Base-by-base conservation (phyloP, 2,888 invertebrate genomes). In the Sinopyrophorus schimmeli region DNA sequence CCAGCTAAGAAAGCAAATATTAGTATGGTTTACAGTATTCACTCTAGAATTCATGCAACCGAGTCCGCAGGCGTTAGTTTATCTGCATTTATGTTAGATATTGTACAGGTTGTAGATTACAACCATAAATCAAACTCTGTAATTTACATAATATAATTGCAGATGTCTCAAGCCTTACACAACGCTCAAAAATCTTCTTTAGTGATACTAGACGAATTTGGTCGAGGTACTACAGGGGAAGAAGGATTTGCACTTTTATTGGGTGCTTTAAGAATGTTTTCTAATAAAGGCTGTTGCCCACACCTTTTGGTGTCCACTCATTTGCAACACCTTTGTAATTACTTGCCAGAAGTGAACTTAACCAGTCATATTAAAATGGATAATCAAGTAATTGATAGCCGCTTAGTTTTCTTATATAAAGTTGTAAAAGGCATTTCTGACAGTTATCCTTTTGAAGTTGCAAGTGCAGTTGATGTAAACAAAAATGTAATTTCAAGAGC, bases 131-230 rank as follows among this genome's bases (percentile, higher is more conserved):
- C n/a, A n/a, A n/a, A n/a, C n/a, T n/a, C n/a, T n/a, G n/a, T n/a
- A n/a, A n/a, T n/a, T n/a, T n/a, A n/a, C n/a, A n/a, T n/a, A n/a
- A n/a, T n/a, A n/a, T n/a, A n/a, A n/a, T 53, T 50, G 10, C 21
- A 91, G 90, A 83, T 90, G 76, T 79, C 88, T 1, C 74, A 82
- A 10, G 86, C 89, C 2, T 70, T 91, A 1, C 77, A 81, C 57
- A 81, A 81, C 57, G 81, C 85, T 0, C 80, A 80, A 0, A 68
- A 76, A 1, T 74, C 76, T 52, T 89, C 92, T 0, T 72, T 96
- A 2, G 77, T 95, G 0, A 75, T 95, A 17, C 77, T 94, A 21
- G 95, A 96, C 73, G 94, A 94, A 75, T 92, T 94, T 75, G 94
- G 93, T 2, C 86, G 87, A 69, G 91, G 92, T 49, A 93, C 94